A percentile compares a stretch with the other conserved stretches of the same genome.
Evolutionary conservation across 2,797 vertebrate species (phyloP).

Genomic region (Eurystomus glaucurus): DNA sequence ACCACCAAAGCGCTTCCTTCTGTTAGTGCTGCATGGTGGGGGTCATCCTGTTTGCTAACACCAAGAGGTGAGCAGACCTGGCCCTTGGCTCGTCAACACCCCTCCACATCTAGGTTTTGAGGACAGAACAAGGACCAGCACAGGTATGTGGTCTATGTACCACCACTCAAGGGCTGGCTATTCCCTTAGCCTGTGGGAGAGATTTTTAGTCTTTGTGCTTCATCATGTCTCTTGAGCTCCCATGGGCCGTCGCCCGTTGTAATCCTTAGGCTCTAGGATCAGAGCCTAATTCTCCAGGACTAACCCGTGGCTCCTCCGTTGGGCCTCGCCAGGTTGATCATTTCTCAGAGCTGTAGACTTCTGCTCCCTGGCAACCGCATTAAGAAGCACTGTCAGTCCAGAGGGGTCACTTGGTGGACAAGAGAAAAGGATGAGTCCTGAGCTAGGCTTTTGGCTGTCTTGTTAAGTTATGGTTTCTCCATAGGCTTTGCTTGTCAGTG

Average conservation of each 20-base stretch:
- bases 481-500: background rate
- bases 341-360: background rate
- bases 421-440: background rate
- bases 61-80: background rate
- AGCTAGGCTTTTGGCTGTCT: background rate
- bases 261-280: background rate
- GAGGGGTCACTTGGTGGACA: background rate
- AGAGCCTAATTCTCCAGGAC: background rate
- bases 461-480: background rate
- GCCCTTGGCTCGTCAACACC: no score
- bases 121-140: background rate
- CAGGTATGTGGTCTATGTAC: accelerated
- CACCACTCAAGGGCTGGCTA: background rate
- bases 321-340: background rate
- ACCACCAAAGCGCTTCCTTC: background rate
- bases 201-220: background rate
- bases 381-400: background rate
- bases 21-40: accelerated
- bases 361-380: background rate
- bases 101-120: background rate
- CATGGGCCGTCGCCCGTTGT: background rate
- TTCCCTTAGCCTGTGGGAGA: background rate
- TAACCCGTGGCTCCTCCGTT: background rate
- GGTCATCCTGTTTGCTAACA: background rate
- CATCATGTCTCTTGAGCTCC: background rate